Evolutionary conservation across 2,888 invertebrate species (phyloP).

Genomic region (Lampropteryx suffumata): DNA sequence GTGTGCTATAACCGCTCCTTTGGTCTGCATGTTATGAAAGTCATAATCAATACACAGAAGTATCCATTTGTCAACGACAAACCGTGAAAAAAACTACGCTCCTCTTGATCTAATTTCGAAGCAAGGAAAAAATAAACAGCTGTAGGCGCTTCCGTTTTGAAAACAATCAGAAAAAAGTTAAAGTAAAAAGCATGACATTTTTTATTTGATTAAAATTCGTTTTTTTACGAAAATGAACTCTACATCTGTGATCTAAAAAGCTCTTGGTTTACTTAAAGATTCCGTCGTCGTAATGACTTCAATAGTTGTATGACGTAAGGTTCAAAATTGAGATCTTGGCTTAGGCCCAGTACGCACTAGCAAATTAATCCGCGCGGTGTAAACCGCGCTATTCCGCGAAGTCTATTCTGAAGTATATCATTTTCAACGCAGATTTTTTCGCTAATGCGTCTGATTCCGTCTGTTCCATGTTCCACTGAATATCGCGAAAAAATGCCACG

Average conservation of each 20-base stretch:
- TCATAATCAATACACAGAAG: slow-evolving; percentile 50
- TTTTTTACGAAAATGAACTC: slow-evolving; percentile 28
- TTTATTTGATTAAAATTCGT: slow-evolving; percentile 41
- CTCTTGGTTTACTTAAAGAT: too few species aligned
- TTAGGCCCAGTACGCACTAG: too few species aligned
- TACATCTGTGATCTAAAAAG: slow-evolving; percentile 25
- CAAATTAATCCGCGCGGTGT: too few species aligned
- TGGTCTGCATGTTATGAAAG: slow-evolving; percentile 38
- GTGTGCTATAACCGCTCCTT: slow-evolving; percentile 58
- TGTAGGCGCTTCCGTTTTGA: slow-evolving; percentile 56
- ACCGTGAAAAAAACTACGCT: slow-evolving; percentile 43
- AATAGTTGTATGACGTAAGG: too few species aligned
- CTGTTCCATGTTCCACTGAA: too few species aligned
- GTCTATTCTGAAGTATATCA: too few species aligned
- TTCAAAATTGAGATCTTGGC: background rate
- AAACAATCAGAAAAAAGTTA: slow-evolving; percentile 52
- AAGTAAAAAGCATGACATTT: slow-evolving; percentile 41
- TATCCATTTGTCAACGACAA: slow-evolving; percentile 55
- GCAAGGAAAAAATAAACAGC: slow-evolving; percentile 46
- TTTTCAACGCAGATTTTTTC: too few species aligned
- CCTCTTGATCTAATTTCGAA: slow-evolving; percentile 52
- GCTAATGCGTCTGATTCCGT: too few species aligned
- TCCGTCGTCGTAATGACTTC: too few species aligned
- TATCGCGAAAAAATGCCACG: too few species aligned
- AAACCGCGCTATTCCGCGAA: too few species aligned